Evolutionary conservation across 2,888 invertebrate genomes (phyloP).

Genomic region (Mantis religiosa): DNA sequence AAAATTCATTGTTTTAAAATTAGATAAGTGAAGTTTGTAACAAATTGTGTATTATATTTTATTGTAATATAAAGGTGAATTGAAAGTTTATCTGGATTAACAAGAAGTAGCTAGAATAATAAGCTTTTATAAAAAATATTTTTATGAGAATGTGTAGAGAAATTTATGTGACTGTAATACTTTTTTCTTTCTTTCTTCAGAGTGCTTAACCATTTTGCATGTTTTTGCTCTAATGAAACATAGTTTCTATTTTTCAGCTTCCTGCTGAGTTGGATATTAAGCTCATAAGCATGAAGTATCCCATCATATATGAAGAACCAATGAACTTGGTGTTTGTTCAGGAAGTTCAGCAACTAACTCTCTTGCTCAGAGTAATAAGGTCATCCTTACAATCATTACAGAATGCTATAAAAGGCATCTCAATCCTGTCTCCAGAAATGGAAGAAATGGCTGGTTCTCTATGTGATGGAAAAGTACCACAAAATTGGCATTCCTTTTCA

Average conservation of each 20-base stretch:
- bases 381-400: not conserved
- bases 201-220: not conserved
- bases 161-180: too few species aligned
- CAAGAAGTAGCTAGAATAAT: too few species aligned
- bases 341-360: not conserved
- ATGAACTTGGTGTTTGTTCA: not conserved
- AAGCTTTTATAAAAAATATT: not conserved
- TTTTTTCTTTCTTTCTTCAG: not conserved
- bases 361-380: not conserved
- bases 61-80: too few species aligned
- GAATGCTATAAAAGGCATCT: not conserved
- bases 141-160: too few species aligned
- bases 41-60: too few species aligned
- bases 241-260: not conserved
- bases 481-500: not conserved
- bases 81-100: too few species aligned
- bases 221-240: not conserved
- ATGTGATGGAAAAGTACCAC: not conserved
- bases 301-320: not conserved
- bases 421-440: not conserved
- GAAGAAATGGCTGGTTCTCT: not conserved
- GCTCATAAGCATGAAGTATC: not conserved
- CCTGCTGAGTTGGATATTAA: not conserved
- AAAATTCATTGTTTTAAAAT: too few species aligned
- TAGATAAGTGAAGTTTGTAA: too few species aligned